phyloP scores from a whole-genome alignment of 2,888 invertebrate species.

The Heliconius cydno region DNA sequence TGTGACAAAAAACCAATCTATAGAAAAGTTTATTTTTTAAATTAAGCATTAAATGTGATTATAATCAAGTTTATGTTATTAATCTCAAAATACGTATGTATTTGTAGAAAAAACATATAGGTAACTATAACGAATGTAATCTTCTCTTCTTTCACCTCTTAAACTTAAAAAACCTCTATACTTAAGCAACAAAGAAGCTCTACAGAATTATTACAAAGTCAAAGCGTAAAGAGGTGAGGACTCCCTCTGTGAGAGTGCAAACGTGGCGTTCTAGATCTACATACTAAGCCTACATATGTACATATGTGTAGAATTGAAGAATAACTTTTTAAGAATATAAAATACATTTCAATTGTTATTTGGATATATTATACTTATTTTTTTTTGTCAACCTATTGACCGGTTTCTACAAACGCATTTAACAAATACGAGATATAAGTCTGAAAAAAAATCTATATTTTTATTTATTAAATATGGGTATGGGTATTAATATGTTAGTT shows the following conservation, averaged over 20 bases:
- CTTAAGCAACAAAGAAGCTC: constrained; percentile 16
- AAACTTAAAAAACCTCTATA: neutral
- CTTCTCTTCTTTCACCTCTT: neutral
- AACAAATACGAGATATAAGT: too few species aligned
- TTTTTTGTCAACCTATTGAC: neutral
- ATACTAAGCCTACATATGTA: neutral
- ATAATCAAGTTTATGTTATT: neutral
- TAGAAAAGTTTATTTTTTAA: neutral
- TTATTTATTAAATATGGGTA: too few species aligned
- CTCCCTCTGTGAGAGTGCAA: constrained; percentile 4
- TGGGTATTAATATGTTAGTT: too few species aligned
- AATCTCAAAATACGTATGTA: neutral
- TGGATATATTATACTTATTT: neutral
- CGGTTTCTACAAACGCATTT: too few species aligned
- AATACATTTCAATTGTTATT: neutral
- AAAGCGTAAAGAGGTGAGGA: constrained; percentile 13
- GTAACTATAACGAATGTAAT: neutral
- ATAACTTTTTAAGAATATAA: neutral
- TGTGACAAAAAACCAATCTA: neutral
- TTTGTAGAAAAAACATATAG: neutral
- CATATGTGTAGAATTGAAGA: neutral
- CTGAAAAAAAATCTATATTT: too few species aligned
- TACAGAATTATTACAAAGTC: constrained; percentile 10
- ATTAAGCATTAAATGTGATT: neutral
- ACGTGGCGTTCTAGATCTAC: neutral